Conservation (phyloP, 2,113 vertebrate genomes). For the Lepidothrix coronata region DNA sequence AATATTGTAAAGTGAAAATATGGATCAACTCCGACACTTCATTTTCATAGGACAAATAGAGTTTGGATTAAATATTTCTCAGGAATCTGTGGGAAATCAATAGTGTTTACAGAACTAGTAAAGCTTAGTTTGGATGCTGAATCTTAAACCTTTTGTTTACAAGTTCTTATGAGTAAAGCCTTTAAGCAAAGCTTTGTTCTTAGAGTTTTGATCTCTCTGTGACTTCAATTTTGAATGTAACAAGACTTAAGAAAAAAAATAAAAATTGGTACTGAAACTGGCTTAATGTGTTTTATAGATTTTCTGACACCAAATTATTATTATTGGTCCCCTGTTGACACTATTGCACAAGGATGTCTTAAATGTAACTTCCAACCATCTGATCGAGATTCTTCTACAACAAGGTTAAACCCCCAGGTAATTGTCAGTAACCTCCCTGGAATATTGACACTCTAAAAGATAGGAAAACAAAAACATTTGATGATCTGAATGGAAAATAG, state of each 20-base stretch:
- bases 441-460: slow-evolving; percentile 4
- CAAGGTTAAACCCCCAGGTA: background rate
- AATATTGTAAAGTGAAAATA: slow-evolving; percentile 48
- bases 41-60: slow-evolving; percentile 57
- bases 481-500: background rate
- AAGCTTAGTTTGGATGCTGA: slow-evolving; percentile 38
- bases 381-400: slow-evolving; percentile 35
- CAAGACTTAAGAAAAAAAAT: background rate
- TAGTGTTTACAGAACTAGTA: slow-evolving; percentile 51
- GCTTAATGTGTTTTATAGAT: slow-evolving; percentile 71
- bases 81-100: slow-evolving; percentile 58
- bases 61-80: slow-evolving; percentile 65
- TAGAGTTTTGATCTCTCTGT: slow-evolving; percentile 12
- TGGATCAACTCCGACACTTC: slow-evolving; percentile 15
- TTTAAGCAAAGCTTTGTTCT: slow-evolving; percentile 31
- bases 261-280: slow-evolving; percentile 13
- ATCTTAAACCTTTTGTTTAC: slow-evolving; percentile 46
- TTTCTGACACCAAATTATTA: slow-evolving; percentile 66
- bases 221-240: slow-evolving; percentile 35
- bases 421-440: background rate
- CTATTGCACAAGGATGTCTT: slow-evolving; percentile 17
- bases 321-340: slow-evolving; percentile 8
- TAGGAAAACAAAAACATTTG: background rate
- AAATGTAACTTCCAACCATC: slow-evolving; percentile 18
- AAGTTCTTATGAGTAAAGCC: slow-evolving; percentile 45